Base-by-base conservation (phyloP, 2,888 invertebrate species). In the Lypha dubia region DNA sequence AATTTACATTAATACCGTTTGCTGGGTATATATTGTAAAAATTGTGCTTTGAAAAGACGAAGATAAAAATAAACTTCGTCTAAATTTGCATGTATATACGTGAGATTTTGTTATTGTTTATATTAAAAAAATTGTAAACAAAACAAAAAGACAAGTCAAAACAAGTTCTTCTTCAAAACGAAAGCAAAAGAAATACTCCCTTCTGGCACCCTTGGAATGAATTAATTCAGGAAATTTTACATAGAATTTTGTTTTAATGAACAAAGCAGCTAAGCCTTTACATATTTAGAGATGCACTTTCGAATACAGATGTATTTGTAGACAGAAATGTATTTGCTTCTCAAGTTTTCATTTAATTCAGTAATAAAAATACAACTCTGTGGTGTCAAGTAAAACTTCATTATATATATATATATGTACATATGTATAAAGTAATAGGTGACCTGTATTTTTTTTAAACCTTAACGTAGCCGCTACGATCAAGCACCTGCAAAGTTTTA, bases 161-260 rank as follows among this genome's bases (percentile, higher is more conserved):
- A 79, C 79, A 79, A 79, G 83, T 83, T 83, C 73, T 79, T 73
- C 76, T 75, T 58, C 63, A 20, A 44, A 63, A 35, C 17, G 24
- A 51, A 20, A 20, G 41, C 15, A 8, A n/a, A 44, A 11, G 41
- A 53, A 44, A 53, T 63, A 4, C 35, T 3, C n/a, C 53, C 15
- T 38, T 20, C 46, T 28, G 7, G 28, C 63, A 11, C 44, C 44
- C 38, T 24, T 24, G 6, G 17, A 51, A 38, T 68, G 8, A 1
- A 22, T 68, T 68, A 56, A 35, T 67, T 8, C 68, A 53, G 51
- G 68, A 49, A 32, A 7, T 65, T 65, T 49, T 32, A 7, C 3
- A 11, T 28, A 46, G 28, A 46, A 44, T 44, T 28, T n/a, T 63
- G n/a, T 44, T 5, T 44, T 7, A 63, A n/a, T 38, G n/a, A 17